Conservation (phyloP, 64 coral and sea anemone genomes). For the Exaiptasia diaphana region DNA sequence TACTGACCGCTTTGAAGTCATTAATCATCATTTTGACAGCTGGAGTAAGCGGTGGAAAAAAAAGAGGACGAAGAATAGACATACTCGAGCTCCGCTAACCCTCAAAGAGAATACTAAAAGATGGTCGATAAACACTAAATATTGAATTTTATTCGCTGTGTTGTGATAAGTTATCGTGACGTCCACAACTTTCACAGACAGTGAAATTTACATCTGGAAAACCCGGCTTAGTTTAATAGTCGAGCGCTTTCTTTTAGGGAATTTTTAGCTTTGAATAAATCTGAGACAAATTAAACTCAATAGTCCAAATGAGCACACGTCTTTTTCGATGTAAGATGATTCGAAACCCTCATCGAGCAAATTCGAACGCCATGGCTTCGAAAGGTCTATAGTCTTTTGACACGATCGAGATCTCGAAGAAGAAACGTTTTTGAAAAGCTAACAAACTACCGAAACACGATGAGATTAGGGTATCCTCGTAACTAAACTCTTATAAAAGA, state of each 20-base stretch:
- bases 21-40: slow-evolving; percentile 9
- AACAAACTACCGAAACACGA: too few relatives aligned
- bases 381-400: too few relatives aligned
- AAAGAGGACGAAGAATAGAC: not conserved
- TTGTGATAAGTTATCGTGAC: slow-evolving; percentile 1
- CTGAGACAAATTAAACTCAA: too few relatives aligned
- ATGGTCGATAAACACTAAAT: not conserved
- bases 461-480: not conserved
- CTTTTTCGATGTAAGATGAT: too few relatives aligned
- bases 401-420: too few relatives aligned
- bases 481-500: slow-evolving; percentile 1
- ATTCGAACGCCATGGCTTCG: too few relatives aligned
- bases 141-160: not conserved
- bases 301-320: too few relatives aligned
- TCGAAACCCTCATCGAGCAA: too few relatives aligned
- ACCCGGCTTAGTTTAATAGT: too few relatives aligned
- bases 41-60: not conserved
- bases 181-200: not conserved
- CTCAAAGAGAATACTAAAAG: not conserved
- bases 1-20: not conserved
- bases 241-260: too few relatives aligned
- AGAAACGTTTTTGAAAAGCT: too few relatives aligned
- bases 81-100: not conserved
- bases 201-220: not conserved
- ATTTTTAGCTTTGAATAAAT: too few relatives aligned